These are phyloP conservation scores for Pachycephus smyrnensis DNA, from an alignment of 2,888 invertebrate species.

Conservation along the genomic window DNA sequence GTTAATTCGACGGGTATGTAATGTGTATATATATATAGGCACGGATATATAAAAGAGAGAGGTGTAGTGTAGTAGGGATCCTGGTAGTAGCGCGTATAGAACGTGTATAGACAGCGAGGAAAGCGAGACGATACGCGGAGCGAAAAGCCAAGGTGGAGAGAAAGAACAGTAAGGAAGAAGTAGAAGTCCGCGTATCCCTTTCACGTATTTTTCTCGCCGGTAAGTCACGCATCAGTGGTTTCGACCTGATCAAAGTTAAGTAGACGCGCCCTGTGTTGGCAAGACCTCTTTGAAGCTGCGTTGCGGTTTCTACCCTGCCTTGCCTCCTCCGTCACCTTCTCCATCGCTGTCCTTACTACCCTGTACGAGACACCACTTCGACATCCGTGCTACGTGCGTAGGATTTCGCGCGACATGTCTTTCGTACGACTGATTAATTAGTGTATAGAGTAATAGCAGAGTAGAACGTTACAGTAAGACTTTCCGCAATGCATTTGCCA, in stretches of 20 bases:
- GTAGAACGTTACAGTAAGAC: background rate
- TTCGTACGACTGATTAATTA: background rate
- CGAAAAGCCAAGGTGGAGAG: background rate
- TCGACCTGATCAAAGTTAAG: constrained; percentile 65
- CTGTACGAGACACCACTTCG: background rate
- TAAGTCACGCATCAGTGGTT: constrained; percentile 59
- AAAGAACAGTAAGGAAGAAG: background rate
- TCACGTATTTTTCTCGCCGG: constrained; percentile 21
- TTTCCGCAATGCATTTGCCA: background rate
- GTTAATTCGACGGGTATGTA: background rate
- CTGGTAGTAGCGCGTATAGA: background rate
- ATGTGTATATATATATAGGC: background rate
- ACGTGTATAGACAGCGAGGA: background rate
- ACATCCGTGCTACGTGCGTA: background rate
- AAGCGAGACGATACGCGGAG: constrained; percentile 5
- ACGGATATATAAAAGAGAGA: background rate
- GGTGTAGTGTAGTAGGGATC: background rate
- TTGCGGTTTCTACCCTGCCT: constrained; percentile 60
- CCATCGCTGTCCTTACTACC: constrained; percentile 27
- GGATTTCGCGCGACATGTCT: background rate
- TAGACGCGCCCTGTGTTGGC: constrained; percentile 54
- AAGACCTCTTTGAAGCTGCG: constrained; percentile 56
- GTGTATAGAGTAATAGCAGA: background rate
- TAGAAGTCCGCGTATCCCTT: constrained; percentile 25
- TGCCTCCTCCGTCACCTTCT: constrained; percentile 34